Conservation (phyloP, 2,797 vertebrate species). For the Alcedo atthis region DNA sequence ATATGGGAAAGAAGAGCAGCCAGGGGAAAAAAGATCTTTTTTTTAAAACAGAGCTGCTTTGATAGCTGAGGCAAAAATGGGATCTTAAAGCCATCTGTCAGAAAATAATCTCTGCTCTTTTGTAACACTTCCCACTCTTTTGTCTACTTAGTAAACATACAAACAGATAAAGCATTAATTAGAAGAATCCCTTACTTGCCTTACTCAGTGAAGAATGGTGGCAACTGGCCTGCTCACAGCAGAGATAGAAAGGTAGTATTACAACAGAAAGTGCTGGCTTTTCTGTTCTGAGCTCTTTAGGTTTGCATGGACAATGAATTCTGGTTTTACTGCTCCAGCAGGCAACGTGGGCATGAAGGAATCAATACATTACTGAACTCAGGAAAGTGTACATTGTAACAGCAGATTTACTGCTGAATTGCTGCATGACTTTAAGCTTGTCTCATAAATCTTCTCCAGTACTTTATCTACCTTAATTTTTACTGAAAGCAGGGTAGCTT, state of each 20-base stretch:
- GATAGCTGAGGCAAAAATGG: neutral
- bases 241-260: neutral
- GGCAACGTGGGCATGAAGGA: neutral
- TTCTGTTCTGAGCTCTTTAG: slow-evolving; percentile 3
- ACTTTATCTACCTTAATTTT: neutral
- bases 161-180: slow-evolving; percentile 13
- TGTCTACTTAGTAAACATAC: neutral
- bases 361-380: neutral
- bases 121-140: neutral
- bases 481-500: too few species aligned
- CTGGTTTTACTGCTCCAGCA: neutral
- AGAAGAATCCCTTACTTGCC: neutral
- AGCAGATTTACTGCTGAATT: slow-evolving; percentile 24
- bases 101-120: neutral
- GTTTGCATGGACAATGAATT: slow-evolving; percentile 21
- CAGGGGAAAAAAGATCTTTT: neutral
- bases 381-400: neutral
- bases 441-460: neutral
- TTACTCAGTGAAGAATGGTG: neutral
- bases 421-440: neutral
- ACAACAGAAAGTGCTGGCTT: slow-evolving; percentile 12
- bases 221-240: neutral
- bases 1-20: neutral
- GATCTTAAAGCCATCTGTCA: slow-evolving; percentile 10
- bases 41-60: neutral